Base-by-base conservation (phyloP, 2,888 invertebrate genomes). In the Lomographa bimaculata region DNA sequence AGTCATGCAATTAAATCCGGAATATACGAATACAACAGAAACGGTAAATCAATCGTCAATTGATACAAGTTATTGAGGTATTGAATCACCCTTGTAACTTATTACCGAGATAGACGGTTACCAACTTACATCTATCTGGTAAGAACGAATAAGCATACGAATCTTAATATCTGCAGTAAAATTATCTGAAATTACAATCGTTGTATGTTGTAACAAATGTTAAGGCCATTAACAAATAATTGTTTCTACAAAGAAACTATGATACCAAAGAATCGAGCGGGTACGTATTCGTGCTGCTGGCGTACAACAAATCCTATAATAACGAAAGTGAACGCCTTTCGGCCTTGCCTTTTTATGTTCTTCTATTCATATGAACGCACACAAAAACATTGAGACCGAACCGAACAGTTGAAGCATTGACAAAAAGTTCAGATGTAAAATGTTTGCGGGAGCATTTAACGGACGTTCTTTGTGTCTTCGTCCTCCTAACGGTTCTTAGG, bases 291-390 rank as follows among this genome's bases (percentile, higher is more conserved):
- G 47, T 63, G 66, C 54, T 42, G 52, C 55, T 53, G 50, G 62
- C 59, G 65, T 66, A 69, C 61, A 56, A 60, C 61, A 65, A 71
- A 75, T 66, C 55, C 65, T 61, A 35, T 42, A 46, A 54, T 55
- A 64, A 75, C 71, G 83, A 83, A 80, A 82, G 83, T 82, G 73
- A 81, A 71, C 62, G 74, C 67, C 58, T 64, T 58, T 55, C 71
- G 75, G 71, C 83, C 82, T 83, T 79, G 80, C 57, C 57, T 58
- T 69, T 67, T 67, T 57, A 50, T 34, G 25, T 37, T 2, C 14
- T 4, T 30, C 44, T 34, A 38, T 35, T 43, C 52, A 40, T 52
- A 46, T 29, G 42, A 45, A 41, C 29, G 42, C 35, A 38, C 33
- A 41, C 37, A 49, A 38, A 55, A 36, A 17, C 32, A 29, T 37